phyloP scores from a whole-genome alignment of 2,113 vertebrate species.

The Oceanodroma tethys region DNA sequence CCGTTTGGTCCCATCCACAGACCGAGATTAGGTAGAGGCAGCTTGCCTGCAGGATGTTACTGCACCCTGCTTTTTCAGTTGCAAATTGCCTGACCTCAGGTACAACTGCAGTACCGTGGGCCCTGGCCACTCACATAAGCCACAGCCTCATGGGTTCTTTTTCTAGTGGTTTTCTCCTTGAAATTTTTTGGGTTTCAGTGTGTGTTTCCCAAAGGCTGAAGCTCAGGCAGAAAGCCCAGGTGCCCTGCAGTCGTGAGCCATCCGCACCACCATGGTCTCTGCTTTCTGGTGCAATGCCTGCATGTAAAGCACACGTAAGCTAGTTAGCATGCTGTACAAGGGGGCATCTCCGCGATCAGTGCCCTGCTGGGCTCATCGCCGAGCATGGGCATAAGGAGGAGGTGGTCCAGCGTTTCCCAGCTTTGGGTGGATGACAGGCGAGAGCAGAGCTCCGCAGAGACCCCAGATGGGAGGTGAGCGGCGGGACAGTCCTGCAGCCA shows the following conservation, averaged over 20 bases:
- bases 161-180: background rate
- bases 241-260: background rate
- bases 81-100: background rate
- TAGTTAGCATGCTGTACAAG: accelerated
- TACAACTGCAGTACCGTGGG: background rate
- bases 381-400: background rate
- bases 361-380: no score
- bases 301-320: background rate
- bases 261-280: background rate
- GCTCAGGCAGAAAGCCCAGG: background rate
- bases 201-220: background rate
- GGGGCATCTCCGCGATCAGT: accelerated
- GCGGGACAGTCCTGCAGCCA: background rate
- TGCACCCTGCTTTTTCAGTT: background rate
- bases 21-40: background rate
- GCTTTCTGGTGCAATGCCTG: background rate
- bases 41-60: background rate
- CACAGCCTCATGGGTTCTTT: background rate
- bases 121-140: background rate
- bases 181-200: background rate
- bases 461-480: background rate
- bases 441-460: background rate
- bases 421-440: accelerated
- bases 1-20: accelerated
- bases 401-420: background rate